A percentile compares a stretch with the other conserved stretches of the same genome.
These are phyloP conservation scores for Clarias gariepinus DNA, from an alignment of 2,113 vertebrate species.

Conservation along the genomic window DNA sequence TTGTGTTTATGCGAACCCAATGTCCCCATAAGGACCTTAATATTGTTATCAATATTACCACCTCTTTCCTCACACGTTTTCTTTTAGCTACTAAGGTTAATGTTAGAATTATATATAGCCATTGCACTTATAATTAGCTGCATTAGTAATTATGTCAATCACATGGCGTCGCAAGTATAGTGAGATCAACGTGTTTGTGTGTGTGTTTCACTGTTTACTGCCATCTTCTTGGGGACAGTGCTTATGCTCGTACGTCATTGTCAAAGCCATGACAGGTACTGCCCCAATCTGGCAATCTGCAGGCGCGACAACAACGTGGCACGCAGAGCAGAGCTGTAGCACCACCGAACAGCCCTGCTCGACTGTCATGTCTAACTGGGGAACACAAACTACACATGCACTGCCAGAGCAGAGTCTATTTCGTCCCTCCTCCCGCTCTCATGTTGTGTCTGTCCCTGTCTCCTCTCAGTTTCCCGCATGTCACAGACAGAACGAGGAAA, in stretches of 20 bases:
- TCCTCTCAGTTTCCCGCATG: constrained; percentile 31
- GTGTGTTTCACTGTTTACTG: constrained; percentile 24
- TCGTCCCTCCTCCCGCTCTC: constrained; percentile 45
- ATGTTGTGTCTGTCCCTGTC: constrained; percentile 39
- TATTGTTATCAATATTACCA: not conserved
- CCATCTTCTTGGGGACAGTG: constrained; percentile 42
- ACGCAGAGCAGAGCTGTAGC: constrained; percentile 56
- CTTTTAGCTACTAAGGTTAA: not conserved
- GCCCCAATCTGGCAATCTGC: constrained; percentile 47
- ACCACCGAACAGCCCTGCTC: constrained; percentile 60
- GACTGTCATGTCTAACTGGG: constrained; percentile 58
- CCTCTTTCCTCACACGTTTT: not conserved
- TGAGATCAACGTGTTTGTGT: not conserved
- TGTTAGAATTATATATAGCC: not conserved
- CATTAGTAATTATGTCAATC: not conserved
- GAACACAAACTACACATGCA: constrained; percentile 47
- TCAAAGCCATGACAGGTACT: constrained; percentile 50
- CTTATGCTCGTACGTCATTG: constrained; percentile 52
- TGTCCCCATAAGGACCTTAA: not conserved
- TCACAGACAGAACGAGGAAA: constrained; percentile 25
- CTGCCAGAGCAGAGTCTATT: constrained; percentile 37
- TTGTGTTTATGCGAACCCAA: not conserved
- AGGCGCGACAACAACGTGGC: constrained; percentile 49
- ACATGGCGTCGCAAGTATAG: not conserved
- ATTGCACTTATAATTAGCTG: not conserved